Base-by-base conservation (phyloP, 2,888 invertebrate genomes). In the Ernsta delagoae region DNA sequence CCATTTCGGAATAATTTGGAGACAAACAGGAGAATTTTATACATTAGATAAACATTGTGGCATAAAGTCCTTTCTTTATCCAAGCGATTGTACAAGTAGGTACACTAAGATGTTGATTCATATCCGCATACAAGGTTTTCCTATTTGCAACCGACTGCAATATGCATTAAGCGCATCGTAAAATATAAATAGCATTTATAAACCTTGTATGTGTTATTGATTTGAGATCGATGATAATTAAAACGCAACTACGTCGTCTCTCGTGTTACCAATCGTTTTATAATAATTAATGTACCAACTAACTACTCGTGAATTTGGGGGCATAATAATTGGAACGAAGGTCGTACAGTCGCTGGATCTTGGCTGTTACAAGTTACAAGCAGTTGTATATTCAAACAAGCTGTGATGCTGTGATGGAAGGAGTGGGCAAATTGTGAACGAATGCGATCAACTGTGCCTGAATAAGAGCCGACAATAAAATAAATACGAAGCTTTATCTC, bases 141-240 rank as follows among this genome's bases (percentile, higher is more conserved):
- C 62, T 69, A 63, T 59, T 63, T 43, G 68, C 16, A 50, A 12
- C 24, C 63, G 31, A 59, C 45, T 45, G 9, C 8, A 3, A 36
- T 4, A 60, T 60, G n/a, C 56, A 56, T 41, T 53, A 61, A 60
- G 57, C 50, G 68, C 50, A 63, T 63, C 57, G 68, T 63, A 63
- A 69, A 59, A 63, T 63, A 59, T 63, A 68, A 57, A 68, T 57
- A 67, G 57, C 62, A 24, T 24, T 24, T 24, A 62, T 62, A 61
- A 66, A 60, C 60, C 66, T 66, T 67, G 66, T 16, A 11, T 66
- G 45, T 61, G 61, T 67, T 54, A 67, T 45, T 61, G 67, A 67
- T 67, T 56, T 61, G 56, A 56, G 7, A 34, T 45, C 41, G 34
- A 11, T 54, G 60, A 60, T 67, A 61, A 60, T 61, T 60, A 67